These are phyloP conservation scores for Drosophila parthenogenetica DNA, from an alignment of 2,888 invertebrate genomes.

Conservation along the genomic window DNA sequence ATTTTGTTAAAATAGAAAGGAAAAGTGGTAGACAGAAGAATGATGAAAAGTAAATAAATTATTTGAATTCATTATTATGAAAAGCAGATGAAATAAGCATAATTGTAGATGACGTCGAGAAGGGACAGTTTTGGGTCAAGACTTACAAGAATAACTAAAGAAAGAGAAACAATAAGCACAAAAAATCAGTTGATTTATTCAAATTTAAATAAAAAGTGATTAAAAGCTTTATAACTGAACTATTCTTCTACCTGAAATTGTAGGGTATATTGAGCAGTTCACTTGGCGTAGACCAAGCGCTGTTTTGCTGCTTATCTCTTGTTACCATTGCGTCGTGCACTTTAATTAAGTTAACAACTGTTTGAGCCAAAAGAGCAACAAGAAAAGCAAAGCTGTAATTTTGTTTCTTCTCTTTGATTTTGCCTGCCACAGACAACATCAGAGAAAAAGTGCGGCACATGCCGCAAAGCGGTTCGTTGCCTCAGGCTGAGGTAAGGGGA, in stretches of 20 bases:
- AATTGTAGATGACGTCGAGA: slow-evolving; percentile 4
- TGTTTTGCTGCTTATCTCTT: slow-evolving; percentile 36
- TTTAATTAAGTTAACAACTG: slow-evolving; percentile 77
- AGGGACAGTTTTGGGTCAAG: neutral
- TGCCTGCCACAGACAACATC: slow-evolving; percentile 42
- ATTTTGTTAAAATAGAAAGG: slow-evolving; percentile 19
- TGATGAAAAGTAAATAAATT: slow-evolving; percentile 2
- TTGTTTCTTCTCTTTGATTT: slow-evolving; percentile 53
- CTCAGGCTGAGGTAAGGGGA: neutral
- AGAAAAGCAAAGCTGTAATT: slow-evolving; percentile 47
- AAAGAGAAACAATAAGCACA: neutral
- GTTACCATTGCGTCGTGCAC: slow-evolving; percentile 52
- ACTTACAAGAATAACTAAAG: neutral
- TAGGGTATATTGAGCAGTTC: slow-evolving; percentile 13
- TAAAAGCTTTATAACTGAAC: neutral
- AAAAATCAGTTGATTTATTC: neutral
- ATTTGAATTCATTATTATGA: slow-evolving; percentile 27
- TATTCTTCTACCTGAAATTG: neutral
- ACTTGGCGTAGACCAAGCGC: slow-evolving; percentile 16
- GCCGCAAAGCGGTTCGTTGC: slow-evolving; percentile 37
- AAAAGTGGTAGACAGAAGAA: slow-evolving; percentile 2
- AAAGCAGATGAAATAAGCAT: slow-evolving; percentile 10
- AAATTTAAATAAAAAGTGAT: neutral
- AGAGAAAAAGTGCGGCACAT: slow-evolving; percentile 54
- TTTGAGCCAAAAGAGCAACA: slow-evolving; percentile 49